Percentiles rank a stretch among this genome's conserved stretches.
These are phyloP conservation scores for Heteromormyrus szaboi DNA, from an alignment of 2,797 vertebrate genomes.

Conservation along the genomic window DNA sequence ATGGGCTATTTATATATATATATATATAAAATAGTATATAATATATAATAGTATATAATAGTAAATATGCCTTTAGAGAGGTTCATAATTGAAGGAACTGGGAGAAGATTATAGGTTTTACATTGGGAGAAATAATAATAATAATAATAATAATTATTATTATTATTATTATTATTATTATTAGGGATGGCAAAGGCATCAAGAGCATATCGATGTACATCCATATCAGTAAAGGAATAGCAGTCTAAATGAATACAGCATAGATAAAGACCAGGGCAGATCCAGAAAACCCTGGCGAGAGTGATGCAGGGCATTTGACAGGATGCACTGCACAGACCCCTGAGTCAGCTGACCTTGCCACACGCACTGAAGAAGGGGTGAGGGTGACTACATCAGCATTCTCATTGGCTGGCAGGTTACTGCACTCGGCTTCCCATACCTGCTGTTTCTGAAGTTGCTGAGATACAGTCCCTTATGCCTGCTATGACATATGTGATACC, in stretches of 20 bases:
- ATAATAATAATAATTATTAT: not conserved
- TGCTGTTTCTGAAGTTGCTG: not conserved
- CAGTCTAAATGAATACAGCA: not conserved
- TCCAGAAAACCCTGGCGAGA: not conserved
- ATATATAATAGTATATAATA: not conserved
- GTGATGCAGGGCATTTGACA: not conserved
- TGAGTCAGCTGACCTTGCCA: conserved; percentile 60
- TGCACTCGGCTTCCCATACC: conserved; percentile 31
- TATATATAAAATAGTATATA: too few relatives aligned
- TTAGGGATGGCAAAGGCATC: not conserved
- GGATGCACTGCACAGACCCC: not conserved
- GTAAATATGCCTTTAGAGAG: not conserved
- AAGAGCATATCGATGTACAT: not conserved
- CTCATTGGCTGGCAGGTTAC: conserved; percentile 71
- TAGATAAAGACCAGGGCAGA: not conserved
- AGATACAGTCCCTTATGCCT: not conserved
- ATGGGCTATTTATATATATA: too few relatives aligned
- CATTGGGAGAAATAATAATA: not conserved
- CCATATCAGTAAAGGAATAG: not conserved
- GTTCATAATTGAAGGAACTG: not conserved
- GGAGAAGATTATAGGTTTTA: not conserved
- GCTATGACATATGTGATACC: not conserved
- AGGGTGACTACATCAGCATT: conserved; percentile 61
- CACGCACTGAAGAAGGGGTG: conserved; percentile 51
- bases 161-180: not conserved